Evolutionary conservation across 2,113 vertebrate species (phyloP).

Genomic region (Campylomormyrus numenius): DNA sequence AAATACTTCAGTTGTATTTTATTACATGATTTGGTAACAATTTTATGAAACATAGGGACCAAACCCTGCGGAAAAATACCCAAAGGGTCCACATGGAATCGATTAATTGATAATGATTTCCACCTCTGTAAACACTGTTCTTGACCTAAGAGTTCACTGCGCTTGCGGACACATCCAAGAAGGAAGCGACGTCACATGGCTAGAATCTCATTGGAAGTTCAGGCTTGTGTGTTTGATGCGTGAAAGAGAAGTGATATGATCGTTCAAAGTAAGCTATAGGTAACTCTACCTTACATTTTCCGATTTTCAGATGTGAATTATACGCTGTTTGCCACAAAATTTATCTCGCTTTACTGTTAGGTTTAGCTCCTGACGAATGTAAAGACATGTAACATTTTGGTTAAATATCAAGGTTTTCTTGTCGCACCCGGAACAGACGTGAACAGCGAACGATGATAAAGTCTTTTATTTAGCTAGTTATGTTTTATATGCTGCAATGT

Average conservation of each 20-base stretch:
- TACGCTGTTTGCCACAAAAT: not conserved
- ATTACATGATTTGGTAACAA: not conserved
- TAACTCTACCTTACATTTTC: not conserved
- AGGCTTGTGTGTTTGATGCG: conserved; percentile 23
- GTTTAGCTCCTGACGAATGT: not conserved
- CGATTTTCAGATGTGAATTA: not conserved
- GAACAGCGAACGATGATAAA: not conserved
- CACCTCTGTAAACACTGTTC: not conserved
- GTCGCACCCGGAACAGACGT: not conserved
- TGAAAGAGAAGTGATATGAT: not conserved
- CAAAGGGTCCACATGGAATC: not conserved
- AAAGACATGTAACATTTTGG: not conserved
- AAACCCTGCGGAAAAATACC: not conserved
- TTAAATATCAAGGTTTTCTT: not conserved
- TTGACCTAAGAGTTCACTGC: not conserved
- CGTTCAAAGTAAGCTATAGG: not conserved
- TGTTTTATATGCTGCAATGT: not conserved
- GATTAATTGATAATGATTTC: not conserved
- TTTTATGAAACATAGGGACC: not conserved
- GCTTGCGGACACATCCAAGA: not conserved
- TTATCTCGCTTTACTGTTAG: not conserved
- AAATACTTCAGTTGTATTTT: not conserved
- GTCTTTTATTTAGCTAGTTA: not conserved
- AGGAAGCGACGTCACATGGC: conserved; percentile 31
- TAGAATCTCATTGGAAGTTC: conserved; percentile 30